Percentiles rank a stretch among this genome's conserved stretches.
phyloP scores from a whole-genome alignment of 2,113 vertebrate genomes.

The Monarcha castaneiventris region DNA sequence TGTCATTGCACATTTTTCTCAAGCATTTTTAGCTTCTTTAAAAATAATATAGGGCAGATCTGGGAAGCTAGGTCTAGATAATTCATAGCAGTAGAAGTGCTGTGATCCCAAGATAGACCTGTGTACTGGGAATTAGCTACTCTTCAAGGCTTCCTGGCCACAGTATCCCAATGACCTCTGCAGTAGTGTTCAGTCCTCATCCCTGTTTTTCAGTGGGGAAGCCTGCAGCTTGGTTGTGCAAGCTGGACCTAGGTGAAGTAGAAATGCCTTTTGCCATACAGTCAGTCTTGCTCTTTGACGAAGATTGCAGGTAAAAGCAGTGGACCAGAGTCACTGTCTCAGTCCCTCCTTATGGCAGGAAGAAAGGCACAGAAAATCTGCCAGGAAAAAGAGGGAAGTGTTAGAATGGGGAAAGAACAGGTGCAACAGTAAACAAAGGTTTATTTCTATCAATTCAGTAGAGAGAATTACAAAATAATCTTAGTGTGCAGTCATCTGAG shows the following conservation, averaged over 20 bases:
- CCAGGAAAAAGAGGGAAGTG: background rate
- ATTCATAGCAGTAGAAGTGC: background rate
- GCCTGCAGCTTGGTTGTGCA: background rate
- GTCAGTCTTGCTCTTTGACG: background rate
- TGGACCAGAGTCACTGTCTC: background rate
- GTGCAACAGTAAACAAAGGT: background rate
- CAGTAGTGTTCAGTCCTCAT: background rate
- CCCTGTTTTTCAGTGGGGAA: background rate
- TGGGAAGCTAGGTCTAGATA: background rate
- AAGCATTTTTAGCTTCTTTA: background rate
- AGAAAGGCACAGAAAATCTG: background rate
- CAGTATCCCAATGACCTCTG: background rate
- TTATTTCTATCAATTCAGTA: background rate
- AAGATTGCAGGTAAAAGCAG: background rate
- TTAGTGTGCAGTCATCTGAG: background rate
- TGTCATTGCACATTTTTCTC: background rate
- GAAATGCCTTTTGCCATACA: background rate
- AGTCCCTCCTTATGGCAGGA: background rate
- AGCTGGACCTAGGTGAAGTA: background rate
- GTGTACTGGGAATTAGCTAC: background rate
- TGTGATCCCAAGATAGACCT: background rate
- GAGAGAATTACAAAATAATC: background rate
- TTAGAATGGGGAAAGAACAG: background rate
- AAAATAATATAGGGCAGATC: background rate
- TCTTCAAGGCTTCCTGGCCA: background rate